Base-by-base conservation (phyloP, 92 coral and sea anemone genomes). In the Micromussa lordhowensis region DNA sequence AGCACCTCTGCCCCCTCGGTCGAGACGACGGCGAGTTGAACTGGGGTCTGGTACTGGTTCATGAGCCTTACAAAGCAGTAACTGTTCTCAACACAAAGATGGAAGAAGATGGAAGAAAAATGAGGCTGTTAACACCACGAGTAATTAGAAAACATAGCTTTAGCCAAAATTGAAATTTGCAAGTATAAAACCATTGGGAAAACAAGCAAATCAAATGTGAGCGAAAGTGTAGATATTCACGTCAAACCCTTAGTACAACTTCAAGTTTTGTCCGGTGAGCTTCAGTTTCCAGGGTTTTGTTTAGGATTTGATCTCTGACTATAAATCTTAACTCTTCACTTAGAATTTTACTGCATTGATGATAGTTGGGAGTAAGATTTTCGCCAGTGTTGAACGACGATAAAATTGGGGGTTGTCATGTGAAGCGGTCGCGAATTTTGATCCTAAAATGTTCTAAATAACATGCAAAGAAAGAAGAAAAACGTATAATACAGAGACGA, bases 21-120 rank as follows among this genome's bases (percentile, higher is more conserved):
- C 19, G 87, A 84, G 49, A 80, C 87, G 34, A 58, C 87, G 35
- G 44, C 80, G 22, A 84, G 79, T 35, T 84, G 64, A 73, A 13
- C 26, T 24, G 54, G 87, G 34, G 76, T 10, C 29, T 28, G 77
- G 74, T 22, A 66, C 34, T 30, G 26, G 68, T 61, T 61, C 9
- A 21, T 21, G 51, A 55, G 61, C 61, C 61, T 2, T 15, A 3
- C 61, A 63, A 63, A 63, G 22, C 69, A n/a, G 8, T 24, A 28
- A 63, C n/a, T 31, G 29, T 63, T 22, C 17, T 26, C 3, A 9
- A 5, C 3, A 64, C 31, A 24, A 28, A 3, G 5, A 28, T 9
- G 18, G 32, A 26, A 66, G 17, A 66, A 66, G 32, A 26, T 64
- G 28, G 5, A 61, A 64, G 26, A 16, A 21, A 9, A 64, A 22